Base-by-base conservation (phyloP, 2,888 invertebrate species). In the Plagiodera versicolora region DNA sequence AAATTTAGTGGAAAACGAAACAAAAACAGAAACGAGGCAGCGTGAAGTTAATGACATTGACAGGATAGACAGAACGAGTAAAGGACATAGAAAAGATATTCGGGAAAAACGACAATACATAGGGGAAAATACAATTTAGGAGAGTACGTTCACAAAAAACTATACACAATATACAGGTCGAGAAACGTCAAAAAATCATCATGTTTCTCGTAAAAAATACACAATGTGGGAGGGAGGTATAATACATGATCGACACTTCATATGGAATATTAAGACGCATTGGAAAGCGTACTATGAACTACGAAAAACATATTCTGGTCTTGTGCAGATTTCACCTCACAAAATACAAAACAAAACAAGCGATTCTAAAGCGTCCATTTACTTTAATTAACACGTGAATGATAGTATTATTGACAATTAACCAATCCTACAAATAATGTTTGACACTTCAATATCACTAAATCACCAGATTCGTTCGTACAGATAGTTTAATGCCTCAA, bases 91-190 rank as follows among this genome's bases (percentile, higher is more conserved):
- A 14, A n/a, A 39, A 56, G 65, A 18, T 60, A 57, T 16, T 55
- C 48, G 47, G 56, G 53, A 60, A 14, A 39, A 39, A 63, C 44
- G 56, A 68, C 64, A 67, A 63, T 64, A 55, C 65, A 68, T 61
- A 61, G 65, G 69, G 67, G 62, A 64, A 58, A 68, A 66, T 61
- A 67, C 63, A 66, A 64, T 67, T 54, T 60, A 52, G 61, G 39
- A 39, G 53, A 60, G 61, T 63, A 63, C 49, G 44, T 67, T 65
- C 69, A 72, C 72, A 68, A 70, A 72, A 74, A 75, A 73, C 70
- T 73, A 73, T 74, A 75, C 75, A 75, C 72, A 73, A 74, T 74
- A 73, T 74, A 74, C 74, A 74, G 72, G 72, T 72, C 47, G 74
- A 74, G 74, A 75, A 75, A 75, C 68, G 60, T 74, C 73, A 74